Evolutionary conservation across 2,797 vertebrate species (phyloP), one percentile per base, ranked within the genome.

Genomic region (Ctenochaetus hawaiiensis): DNA sequence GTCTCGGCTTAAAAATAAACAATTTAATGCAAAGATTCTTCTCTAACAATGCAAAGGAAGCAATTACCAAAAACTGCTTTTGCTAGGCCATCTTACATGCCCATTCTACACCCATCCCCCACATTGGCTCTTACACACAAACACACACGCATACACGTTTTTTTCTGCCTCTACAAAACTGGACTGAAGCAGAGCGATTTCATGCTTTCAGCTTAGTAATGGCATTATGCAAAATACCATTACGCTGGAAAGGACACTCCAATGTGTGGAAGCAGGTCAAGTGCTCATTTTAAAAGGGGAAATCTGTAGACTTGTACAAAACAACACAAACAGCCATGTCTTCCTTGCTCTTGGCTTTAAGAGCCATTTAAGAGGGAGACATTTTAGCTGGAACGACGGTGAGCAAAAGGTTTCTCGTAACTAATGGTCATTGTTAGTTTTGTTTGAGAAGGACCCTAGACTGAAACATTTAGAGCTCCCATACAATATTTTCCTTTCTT

Each of bases 221-320:
- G 87, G 89, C 89, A 94, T 95, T 95, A 94, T 94, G 90, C 90
- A 90, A 91, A 94, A 94, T 91, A 78, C 92, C 91, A 93, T 93
- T 93, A 93, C 87, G 67, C 84, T 89, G 87, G 81, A 94, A 94
- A 94, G 91, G 91, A 93, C 93, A 90, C 89, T 91, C 75, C 80
- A 77, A 72, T 79, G 83, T 89, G 83, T 88, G 81, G 87, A 92
- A 89, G 79, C 90, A 82, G 90, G 90, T 93, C 91, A 93, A 94
- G 90, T 88, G 82, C 80, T 94, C 69, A 72, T 89, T 91, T 86
- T 79, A 67, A 86, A 83, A 89, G 78, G 66, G 81, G 81, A 81
- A 79, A 92, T 94, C 78, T 85, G 75, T 73, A 49, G 67, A 83
- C 75, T 78, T 77, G 59, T 67, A 69, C 63, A 79, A 81, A 83